Evolutionary conservation across 2,888 invertebrate genomes (phyloP), one percentile per base, ranked within the genome.

Genomic region (Drosophila multiciliata): DNA sequence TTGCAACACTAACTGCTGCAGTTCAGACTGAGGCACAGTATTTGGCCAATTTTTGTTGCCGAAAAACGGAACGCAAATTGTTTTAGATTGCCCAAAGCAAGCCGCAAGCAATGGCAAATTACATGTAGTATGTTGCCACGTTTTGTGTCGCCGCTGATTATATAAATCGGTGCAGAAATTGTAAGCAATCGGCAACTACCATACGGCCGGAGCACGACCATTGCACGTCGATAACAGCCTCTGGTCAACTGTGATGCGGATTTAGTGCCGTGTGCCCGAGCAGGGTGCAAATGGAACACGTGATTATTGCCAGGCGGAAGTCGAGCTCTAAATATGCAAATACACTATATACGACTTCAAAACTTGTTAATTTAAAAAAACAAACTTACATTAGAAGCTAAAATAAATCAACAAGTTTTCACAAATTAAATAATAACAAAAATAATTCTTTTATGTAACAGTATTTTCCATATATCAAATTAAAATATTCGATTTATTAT

Each of bases 61-160:
- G 49, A 79, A 73, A 72, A 80, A 73, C 71, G 85, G 85, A 85
- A 83, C 78, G 73, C 80, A 83, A 88, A 88, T 88, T 90, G 84
- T 83, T 84, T 85, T 82, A 80, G 87, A 87, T 84, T 80, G 79
- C 81, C 78, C 60, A 54, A 70, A 83, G 77, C 80, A 61, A 58
- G 36, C 55, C 42, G 45, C 49, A n/a, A 32, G 68, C 59, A 61
- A 69, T 78, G 67, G 58, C 61, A 78, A 89, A 89, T 87, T 88
- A 84, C 72, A 74, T 66, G 78, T 55, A 65, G 76, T 78, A 77
- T 88, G 89, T 81, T 83, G 86, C 86, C 78, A 82, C 83, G 80
- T 87, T 87, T 89, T 87, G 87, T 83, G 88, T 89, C 83, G 88
- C 78, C 67, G 78, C 87, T 86, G 83, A 86, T 86, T 87, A 88